Percentiles rank a stretch among this genome's conserved stretches.
Evolutionary conservation across 1,140 invertebrate genomes (phyloP).

Genomic region (Gryllus bimaculatus): DNA sequence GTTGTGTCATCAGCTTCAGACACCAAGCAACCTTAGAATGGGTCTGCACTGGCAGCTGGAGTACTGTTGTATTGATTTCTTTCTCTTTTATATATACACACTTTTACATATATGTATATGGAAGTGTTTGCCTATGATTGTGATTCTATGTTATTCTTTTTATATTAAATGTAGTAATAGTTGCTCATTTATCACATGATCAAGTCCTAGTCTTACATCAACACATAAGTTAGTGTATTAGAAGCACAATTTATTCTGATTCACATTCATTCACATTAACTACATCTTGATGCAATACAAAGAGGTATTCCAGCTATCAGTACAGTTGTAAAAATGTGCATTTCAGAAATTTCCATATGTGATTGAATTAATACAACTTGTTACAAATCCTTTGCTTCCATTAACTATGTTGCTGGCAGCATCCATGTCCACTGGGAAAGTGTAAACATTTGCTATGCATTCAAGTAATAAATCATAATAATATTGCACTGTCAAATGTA

Average conservation of each 20-base stretch:
- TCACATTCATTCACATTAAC: neutral
- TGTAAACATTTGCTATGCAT: slow-evolving; percentile 14
- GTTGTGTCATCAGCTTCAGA: neutral
- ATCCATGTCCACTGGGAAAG: neutral
- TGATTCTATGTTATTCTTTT: neutral
- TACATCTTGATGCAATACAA: neutral
- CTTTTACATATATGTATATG: neutral
- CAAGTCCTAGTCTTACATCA: neutral
- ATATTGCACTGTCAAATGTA: slow-evolving; percentile 12
- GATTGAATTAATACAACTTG: slow-evolving; percentile 7
- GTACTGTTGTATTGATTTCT: neutral
- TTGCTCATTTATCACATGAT: neutral
- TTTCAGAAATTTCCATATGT: slow-evolving; percentile 9
- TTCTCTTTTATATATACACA: neutral
- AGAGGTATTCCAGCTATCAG: slow-evolving; percentile 1
- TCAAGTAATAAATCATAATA: slow-evolving; percentile 15
- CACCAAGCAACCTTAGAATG: slow-evolving; percentile 4
- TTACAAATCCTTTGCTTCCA: slow-evolving; percentile 17
- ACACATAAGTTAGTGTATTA: neutral
- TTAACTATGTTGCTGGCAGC: slow-evolving; percentile 14
- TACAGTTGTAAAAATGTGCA: neutral
- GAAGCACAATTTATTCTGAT: neutral
- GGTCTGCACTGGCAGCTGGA: neutral
- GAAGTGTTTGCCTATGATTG: no score
- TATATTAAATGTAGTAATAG: neutral